Evolutionary conservation across 1,140 invertebrate species (phyloP), one percentile per base, ranked within the genome.

Genomic region (Pogonomyrmex barbatus): DNA sequence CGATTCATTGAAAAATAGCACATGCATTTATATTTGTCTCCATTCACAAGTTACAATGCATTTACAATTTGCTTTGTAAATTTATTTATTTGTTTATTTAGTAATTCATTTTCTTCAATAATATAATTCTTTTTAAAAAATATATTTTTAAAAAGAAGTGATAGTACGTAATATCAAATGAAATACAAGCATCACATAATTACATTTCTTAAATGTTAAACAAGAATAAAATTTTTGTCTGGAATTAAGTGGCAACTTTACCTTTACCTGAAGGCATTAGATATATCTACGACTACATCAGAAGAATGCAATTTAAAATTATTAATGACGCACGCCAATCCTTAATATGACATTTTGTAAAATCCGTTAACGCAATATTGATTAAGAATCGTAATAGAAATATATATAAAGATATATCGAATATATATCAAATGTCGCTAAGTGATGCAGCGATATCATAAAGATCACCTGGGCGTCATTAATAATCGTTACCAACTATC

Each of bases 401-500:
- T 47, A 39, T 50, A 17, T 45, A 24, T 36, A 78, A 65, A 78
- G 12, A 65, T 65, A 39, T 75, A 56, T 10, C 10, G 5, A 5
- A 45, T n/a, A 68, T 54, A 68, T 30, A 70, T 70, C 17, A 30
- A 73, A 33, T 82, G 67, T 73, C 79, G 54, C 79, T 73, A 82
- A 82, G 67, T 73, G 79, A 73, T 73, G 39, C 79, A 60, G 67
- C 67, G 67, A 70, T 70, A 81, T 81, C 67, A 58, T 39, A 82
- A 82, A 54, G 47, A 82, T 82, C 67, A 45, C 33, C 12, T 33
- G 67, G 30, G 67, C 50, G 47, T 71, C 79, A 82, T 82, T 82
- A 73, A 82, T 82, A 82, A 71, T 82, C 79, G 79, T 82, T 73
- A 82, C 62, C 77, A 78, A 68, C 67, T 82, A 71, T 71, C 79